phyloP scores from a whole-genome alignment of 2,888 invertebrate genomes.

The Pristionchus entomophagus region DNA sequence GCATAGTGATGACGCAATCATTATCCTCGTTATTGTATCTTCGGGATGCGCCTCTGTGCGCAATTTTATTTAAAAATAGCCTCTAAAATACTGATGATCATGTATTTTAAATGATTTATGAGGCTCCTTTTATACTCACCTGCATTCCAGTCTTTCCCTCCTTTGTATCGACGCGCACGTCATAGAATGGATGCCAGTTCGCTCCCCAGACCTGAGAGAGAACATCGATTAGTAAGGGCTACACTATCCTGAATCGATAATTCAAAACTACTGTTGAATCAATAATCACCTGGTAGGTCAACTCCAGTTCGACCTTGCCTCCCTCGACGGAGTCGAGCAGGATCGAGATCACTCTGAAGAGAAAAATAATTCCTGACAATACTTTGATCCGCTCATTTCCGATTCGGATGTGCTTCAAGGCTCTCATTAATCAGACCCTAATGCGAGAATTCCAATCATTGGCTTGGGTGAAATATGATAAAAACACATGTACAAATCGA shows the following conservation, averaged over 20 bases:
- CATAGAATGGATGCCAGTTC: slow-evolving; percentile 70
- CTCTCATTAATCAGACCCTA: no score
- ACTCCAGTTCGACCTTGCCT: background rate
- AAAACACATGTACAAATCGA: no score
- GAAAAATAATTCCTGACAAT: background rate
- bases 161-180: slow-evolving; percentile 67
- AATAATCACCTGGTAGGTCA: slow-evolving; percentile 30
- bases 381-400: no score
- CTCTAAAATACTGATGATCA: no score
- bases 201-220: slow-evolving; percentile 51
- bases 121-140: background rate
- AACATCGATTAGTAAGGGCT: background rate
- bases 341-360: slow-evolving; percentile 16
- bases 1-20: background rate
- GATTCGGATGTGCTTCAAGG: no score
- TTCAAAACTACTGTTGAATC: background rate
- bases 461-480: no score
- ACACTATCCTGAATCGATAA: slow-evolving; percentile 11
- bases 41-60: no score
- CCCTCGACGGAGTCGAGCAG: slow-evolving; percentile 1
- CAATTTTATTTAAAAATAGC: no score
- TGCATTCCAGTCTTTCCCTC: slow-evolving; percentile 47
- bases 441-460: no score
- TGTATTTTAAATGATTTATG: no score
- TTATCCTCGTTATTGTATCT: no score